Conservation (phyloP, 2,797 vertebrate genomes). For the Myripristis murdjan region DNA sequence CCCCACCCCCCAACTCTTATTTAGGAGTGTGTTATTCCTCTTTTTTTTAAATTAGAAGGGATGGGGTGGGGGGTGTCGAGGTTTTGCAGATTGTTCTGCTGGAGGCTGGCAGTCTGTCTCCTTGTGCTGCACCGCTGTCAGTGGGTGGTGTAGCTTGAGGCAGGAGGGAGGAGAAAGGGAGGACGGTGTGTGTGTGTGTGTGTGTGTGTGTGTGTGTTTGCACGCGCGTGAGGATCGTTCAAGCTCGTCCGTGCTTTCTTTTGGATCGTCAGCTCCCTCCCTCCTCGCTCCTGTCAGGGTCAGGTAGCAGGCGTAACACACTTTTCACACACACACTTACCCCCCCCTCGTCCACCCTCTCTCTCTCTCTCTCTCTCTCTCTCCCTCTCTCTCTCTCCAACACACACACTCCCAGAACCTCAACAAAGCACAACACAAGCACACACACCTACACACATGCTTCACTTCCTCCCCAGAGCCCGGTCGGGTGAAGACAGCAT, state of each 20-base stretch:
- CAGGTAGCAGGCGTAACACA: conserved; percentile 81
- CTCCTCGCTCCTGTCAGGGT: conserved; percentile 71
- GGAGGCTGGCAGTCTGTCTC: conserved; percentile 50
- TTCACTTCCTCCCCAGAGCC: conserved; percentile 73
- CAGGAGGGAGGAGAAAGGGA: conserved; percentile 33
- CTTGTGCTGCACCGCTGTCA: conserved; percentile 63
- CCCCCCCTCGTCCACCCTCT: too few species aligned
- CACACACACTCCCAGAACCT: conserved; percentile 39
- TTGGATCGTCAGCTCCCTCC: conserved; percentile 67
- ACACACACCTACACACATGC: conserved; percentile 48
- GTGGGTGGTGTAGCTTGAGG: conserved; percentile 60
- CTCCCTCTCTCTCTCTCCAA: conserved; percentile 13
- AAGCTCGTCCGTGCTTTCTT: conserved; percentile 69
- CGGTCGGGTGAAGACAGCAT: conserved; percentile 79
- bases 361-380: conserved; percentile 34
- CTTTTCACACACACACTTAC: conserved; percentile 35
- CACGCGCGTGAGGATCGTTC: conserved; percentile 54
- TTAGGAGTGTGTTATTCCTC: too few species aligned
- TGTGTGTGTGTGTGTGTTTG: conserved; percentile 43
- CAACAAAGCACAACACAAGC: conserved; percentile 17
- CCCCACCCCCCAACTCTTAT: too few species aligned
- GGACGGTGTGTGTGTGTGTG: conserved; percentile 32
- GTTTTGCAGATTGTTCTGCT: background rate
- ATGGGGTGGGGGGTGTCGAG: conserved; percentile 14
- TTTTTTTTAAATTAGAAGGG: too few species aligned